phyloP scores from a whole-genome alignment of 2,113 vertebrate genomes.

The Oryzias javanicus region DNA sequence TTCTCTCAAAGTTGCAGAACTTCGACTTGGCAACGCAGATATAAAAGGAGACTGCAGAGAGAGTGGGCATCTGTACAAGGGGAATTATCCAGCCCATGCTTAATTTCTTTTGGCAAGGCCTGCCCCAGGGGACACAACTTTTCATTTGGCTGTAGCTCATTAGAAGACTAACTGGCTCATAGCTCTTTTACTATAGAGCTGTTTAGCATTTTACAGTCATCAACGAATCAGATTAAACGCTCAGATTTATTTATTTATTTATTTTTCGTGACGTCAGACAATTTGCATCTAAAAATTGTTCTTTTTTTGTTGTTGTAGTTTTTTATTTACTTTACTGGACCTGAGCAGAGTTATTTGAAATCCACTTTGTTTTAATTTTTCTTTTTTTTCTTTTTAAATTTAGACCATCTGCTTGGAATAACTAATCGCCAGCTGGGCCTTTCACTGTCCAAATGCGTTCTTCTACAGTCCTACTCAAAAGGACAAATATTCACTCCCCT shows the following conservation, averaged over 20 bases:
- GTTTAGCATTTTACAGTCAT: conserved; percentile 54
- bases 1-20: conserved; percentile 47
- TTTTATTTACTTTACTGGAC: neutral
- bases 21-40: conserved; percentile 36
- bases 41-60: conserved; percentile 54
- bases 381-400: conserved; percentile 33
- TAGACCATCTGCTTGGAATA: conserved; percentile 45
- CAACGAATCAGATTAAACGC: conserved; percentile 40
- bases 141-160: conserved; percentile 62
- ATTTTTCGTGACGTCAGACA: conserved; percentile 9
- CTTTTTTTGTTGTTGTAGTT: neutral
- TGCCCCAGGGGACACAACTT: conserved; percentile 50
- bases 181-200: conserved; percentile 47
- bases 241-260: conserved; percentile 33
- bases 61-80: conserved; percentile 52
- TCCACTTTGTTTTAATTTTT: conserved; percentile 1
- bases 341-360: conserved; percentile 18
- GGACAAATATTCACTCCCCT: conserved; percentile 38
- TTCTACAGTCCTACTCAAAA: conserved; percentile 30
- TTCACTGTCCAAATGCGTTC: conserved; percentile 43
- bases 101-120: conserved; percentile 59
- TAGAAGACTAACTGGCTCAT: conserved; percentile 62
- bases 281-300: conserved; percentile 12
- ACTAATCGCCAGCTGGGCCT: conserved; percentile 40
- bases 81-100: conserved; percentile 59